Percentiles rank a stretch among this genome's conserved stretches.
phyloP scores from a whole-genome alignment of 1,140 invertebrate species.

The Ptiloglossa arizonensis region DNA sequence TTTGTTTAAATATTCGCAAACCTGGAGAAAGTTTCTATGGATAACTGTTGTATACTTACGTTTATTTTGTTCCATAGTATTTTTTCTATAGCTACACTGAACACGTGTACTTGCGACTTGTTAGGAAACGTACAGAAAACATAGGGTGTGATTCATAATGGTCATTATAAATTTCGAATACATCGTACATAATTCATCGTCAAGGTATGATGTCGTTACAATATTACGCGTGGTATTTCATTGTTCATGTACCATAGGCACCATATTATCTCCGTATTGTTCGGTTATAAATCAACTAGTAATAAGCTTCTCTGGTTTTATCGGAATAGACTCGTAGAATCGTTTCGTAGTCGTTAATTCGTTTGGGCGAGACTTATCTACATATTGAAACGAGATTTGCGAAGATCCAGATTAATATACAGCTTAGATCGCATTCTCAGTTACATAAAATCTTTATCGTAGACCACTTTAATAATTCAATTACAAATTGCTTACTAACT shows the following conservation, averaged over 20 bases:
- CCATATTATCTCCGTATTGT: constrained; percentile 10
- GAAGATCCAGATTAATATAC: background rate
- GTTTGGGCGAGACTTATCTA: constrained; percentile 36
- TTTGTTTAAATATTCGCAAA: too few species aligned
- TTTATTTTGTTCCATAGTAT: too few species aligned
- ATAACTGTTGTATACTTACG: too few species aligned
- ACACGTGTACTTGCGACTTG: too few species aligned
- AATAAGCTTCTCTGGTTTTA: constrained; percentile 50
- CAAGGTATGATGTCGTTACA: constrained; percentile 43
- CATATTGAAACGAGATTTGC: background rate
- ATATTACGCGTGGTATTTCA: constrained; percentile 51
- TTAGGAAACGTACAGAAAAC: too few species aligned
- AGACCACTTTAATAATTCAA: constrained; percentile 2
- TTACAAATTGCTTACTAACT: background rate
- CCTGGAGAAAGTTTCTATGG: too few species aligned
- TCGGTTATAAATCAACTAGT: constrained; percentile 22
- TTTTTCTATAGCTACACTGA: too few species aligned
- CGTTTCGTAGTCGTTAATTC: constrained; percentile 35
- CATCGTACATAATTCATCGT: constrained; percentile 27
- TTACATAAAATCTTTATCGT: background rate
- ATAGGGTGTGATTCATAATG: too few species aligned
- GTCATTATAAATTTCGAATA: constrained; percentile 43
- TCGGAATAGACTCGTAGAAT: constrained; percentile 21
- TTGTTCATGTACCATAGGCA: constrained; percentile 42
- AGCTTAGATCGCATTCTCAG: background rate